Evolutionary conservation across 2,113 vertebrate species (phyloP).

Genomic region (Pollachius pollachius): DNA sequence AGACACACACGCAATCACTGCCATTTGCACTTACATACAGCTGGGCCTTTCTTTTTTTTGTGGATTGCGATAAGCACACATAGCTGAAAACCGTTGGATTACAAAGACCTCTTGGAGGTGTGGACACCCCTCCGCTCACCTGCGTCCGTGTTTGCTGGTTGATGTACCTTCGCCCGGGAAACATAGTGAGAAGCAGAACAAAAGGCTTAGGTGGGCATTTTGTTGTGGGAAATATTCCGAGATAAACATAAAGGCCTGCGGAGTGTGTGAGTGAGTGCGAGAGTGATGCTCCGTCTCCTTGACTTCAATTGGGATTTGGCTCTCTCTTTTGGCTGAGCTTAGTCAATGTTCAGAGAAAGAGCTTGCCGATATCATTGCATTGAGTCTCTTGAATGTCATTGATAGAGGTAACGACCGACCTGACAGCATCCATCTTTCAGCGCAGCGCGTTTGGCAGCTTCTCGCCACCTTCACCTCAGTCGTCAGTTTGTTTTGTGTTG

Average conservation of each 20-base stretch:
- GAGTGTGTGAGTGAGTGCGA: not conserved
- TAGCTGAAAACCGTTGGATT: conserved; percentile 54
- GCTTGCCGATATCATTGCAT: conserved; percentile 3
- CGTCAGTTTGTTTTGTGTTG: not conserved
- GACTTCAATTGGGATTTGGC: conserved; percentile 6
- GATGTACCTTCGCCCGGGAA: conserved; percentile 28
- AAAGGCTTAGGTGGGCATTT: conserved; percentile 13
- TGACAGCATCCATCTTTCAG: not conserved
- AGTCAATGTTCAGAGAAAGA: not conserved
- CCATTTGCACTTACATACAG: conserved; percentile 51
- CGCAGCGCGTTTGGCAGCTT: too few species aligned
- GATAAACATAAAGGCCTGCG: conserved; percentile 20
- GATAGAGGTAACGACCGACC: conserved; percentile 2
- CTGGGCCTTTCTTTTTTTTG: conserved; percentile 54
- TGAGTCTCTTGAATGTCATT: conserved; percentile 1
- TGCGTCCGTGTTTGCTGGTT: conserved; percentile 23
- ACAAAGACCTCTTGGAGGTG: conserved; percentile 34
- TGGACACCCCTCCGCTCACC: not conserved
- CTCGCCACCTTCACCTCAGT: not conserved
- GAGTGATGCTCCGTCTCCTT: conserved; percentile 15
- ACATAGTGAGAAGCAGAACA: conserved; percentile 34
- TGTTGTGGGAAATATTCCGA: conserved; percentile 25
- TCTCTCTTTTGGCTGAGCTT: conserved; percentile 10
- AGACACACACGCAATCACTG: conserved; percentile 41
- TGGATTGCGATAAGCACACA: conserved; percentile 49